Evolutionary conservation across 1,140 invertebrate genomes (phyloP), one percentile per base, ranked within the genome.

Genomic region (Archivesica marissinica): DNA sequence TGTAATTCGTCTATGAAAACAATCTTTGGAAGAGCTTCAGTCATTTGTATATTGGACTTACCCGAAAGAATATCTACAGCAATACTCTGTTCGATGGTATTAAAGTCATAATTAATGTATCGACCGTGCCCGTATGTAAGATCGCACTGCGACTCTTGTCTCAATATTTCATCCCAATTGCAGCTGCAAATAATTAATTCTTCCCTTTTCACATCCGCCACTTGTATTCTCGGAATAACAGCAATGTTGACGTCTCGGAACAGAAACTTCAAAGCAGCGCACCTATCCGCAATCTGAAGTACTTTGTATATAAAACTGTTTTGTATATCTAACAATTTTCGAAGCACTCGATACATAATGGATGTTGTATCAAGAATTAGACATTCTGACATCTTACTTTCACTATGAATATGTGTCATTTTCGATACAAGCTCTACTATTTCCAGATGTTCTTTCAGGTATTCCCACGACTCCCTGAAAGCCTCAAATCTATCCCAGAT

Each of bases 1-100:
- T 81, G 56, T 23, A 81, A 41, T n/a, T 81, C 78, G 56, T 81
- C 78, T 38, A 70, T 81, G 64, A 81, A 81, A 13, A 81, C 47
- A 41, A 81, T 70, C 17, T 54, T 17, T 7, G 78, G 78, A 4
- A 81, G 33, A 23, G 17, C 25, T 13, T 61, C 23, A 13, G 9
- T 23, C 0, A 15, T 23, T n/a, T 28, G 17, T 23, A 68, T 44
- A 23, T 68, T 44, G 3, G 20, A 44, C 64, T 78, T 78, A 28
- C 75, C 75, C 15, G 39, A 44, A 20, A 78, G 7, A 9, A 78
- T 20, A 28, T 78, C 56, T 52, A 35, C 25, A 13, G 75, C 54
- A 41, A 78, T 15, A 25, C 25, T 30, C 30, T 64, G 23, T 38
- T 78, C 75, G 11, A 78, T 78, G 28, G 38, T 78, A 35, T 41